Evolutionary conservation across 1,140 invertebrate species (phyloP).

Genomic region (Bombus soroeensis): DNA sequence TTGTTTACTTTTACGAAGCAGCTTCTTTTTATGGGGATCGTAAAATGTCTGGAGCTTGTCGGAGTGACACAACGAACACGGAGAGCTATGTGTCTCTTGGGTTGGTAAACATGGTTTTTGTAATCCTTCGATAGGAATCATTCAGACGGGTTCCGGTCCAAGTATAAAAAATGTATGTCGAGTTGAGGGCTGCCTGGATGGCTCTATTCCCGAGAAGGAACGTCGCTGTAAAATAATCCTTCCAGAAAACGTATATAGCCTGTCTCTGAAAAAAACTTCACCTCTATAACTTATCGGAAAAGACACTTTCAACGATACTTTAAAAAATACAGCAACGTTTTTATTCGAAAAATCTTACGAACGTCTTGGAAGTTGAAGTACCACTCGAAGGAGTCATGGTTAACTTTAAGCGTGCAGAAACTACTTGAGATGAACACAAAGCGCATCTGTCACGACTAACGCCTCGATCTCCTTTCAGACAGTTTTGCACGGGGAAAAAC

Average conservation of each 20-base stretch:
- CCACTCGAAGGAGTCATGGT: not conserved
- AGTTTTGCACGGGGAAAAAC: not conserved
- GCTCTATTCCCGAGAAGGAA: not conserved
- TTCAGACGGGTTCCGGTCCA: no score
- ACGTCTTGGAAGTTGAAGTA: not conserved
- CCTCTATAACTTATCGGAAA: not conserved
- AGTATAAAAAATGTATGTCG: not conserved
- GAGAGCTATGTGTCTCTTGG: not conserved
- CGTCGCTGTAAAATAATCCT: not conserved
- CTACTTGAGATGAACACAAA: not conserved
- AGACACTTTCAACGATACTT: not conserved
- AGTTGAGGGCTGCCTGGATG: no score
- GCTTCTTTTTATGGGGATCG: constrained; percentile 1
- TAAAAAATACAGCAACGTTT: not conserved
- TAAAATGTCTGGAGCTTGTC: not conserved
- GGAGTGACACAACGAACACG: not conserved
- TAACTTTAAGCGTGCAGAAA: not conserved
- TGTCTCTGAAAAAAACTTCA: not conserved
- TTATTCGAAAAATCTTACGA: not conserved
- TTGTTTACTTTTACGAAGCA: not conserved
- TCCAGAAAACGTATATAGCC: not conserved
- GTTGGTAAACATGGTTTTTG: not conserved
- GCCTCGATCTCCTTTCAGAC: not conserved
- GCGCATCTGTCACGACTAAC: not conserved
- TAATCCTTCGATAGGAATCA: not conserved